Evolutionary conservation across 2,113 vertebrate species (phyloP).

Genomic region (Nothocercus julius): DNA sequence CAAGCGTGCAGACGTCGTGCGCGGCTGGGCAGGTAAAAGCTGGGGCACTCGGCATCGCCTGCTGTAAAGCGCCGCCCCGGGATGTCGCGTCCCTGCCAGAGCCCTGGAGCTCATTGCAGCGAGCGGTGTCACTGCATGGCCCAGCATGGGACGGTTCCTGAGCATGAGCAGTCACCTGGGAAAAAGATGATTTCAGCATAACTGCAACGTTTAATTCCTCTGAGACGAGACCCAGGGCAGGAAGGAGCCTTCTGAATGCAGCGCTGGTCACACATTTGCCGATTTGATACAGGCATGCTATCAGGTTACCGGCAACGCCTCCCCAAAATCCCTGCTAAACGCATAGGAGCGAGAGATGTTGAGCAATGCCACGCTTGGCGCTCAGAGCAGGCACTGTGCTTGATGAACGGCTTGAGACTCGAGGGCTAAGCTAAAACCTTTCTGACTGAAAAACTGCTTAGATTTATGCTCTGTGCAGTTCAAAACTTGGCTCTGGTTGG

Average conservation of each 20-base stretch:
- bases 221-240: neutral
- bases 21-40: neutral
- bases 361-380: neutral
- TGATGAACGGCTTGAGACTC: neutral
- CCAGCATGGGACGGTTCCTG: neutral
- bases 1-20: neutral
- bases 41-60: neutral
- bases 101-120: neutral
- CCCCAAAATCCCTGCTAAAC: neutral
- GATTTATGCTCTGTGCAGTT: neutral
- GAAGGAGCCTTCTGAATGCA: neutral
- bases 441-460: neutral
- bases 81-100: neutral
- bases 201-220: neutral
- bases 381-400: neutral
- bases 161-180: neutral
- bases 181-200: neutral
- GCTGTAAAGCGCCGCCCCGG: rapidly evolving
- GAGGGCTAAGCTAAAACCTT: neutral
- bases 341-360: neutral
- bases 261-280: neutral
- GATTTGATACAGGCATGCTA: neutral
- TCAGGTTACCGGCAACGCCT: neutral
- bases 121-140: neutral
- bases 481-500: neutral